Conservation (phyloP, 1,140 invertebrate genomes). For the Temnothorax curvispinosus region DNA sequence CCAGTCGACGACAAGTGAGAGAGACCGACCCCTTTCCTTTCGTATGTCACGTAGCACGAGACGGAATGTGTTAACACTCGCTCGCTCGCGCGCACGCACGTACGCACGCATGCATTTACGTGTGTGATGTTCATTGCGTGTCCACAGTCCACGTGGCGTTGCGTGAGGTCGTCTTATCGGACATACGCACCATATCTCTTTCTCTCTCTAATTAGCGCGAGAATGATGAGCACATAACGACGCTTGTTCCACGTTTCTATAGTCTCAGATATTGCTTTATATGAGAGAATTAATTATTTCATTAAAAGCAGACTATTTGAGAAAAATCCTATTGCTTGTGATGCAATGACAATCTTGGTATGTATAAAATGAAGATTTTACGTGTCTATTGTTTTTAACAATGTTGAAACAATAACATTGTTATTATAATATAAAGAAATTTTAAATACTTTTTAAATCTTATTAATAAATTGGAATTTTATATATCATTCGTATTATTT, state of each 20-base stretch:
- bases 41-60: slow-evolving; percentile 66
- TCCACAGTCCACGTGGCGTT: slow-evolving; percentile 67
- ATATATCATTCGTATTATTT: not conserved
- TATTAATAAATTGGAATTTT: not conserved
- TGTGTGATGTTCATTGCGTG: not conserved
- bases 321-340: not conserved
- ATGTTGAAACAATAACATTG: not conserved
- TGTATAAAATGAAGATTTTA: not conserved
- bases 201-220: slow-evolving; percentile 30
- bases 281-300: slow-evolving; percentile 54
- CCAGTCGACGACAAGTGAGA: slow-evolving; percentile 77
- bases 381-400: too few relatives aligned
- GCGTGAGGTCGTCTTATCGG: slow-evolving; percentile 68
- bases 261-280: slow-evolving; percentile 48
- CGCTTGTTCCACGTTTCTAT: not conserved
- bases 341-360: not conserved
- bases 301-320: not conserved
- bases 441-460: not conserved
- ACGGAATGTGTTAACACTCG: slow-evolving; percentile 30
- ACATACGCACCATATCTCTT: not conserved
- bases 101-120: not conserved
- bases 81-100: not conserved
- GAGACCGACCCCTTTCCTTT: slow-evolving; percentile 78
- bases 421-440: not conserved
- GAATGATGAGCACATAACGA: not conserved